A percentile compares a stretch with the other conserved stretches of the same genome.
phyloP scores from a whole-genome alignment of 2,113 vertebrate species.

The Empidonax traillii region DNA sequence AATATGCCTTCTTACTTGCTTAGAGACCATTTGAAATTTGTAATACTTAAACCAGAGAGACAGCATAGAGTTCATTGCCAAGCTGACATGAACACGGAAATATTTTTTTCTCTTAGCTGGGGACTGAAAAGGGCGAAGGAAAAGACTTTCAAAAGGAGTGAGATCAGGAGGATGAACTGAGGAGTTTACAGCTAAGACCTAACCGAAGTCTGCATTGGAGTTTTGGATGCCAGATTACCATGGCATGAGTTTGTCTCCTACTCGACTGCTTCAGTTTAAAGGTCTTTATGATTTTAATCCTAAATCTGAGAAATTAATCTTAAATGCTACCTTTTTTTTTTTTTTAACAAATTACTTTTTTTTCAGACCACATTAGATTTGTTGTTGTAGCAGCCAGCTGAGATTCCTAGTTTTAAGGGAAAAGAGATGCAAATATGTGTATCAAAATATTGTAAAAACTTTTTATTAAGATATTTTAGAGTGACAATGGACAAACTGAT shows the following conservation, averaged over 20 bases:
- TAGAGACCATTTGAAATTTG: not conserved
- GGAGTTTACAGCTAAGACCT: not conserved
- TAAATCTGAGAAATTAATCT: not conserved
- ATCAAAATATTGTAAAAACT: not conserved
- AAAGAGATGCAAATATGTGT: not conserved
- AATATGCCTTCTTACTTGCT: not conserved
- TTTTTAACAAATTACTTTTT: not conserved
- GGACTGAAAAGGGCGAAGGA: not conserved
- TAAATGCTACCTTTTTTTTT: not conserved
- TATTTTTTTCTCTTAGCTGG: not conserved
- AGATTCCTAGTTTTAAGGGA: not conserved
- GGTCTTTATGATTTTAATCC: not conserved
- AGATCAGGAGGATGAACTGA: not conserved
- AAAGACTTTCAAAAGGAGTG: not conserved
- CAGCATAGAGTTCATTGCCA: not conserved
- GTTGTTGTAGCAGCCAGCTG: not conserved
- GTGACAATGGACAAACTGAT: not conserved
- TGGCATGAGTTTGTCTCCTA: not conserved
- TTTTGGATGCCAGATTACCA: not conserved
- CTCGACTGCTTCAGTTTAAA: not conserved
- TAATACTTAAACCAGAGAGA: slow-evolving; percentile 9
- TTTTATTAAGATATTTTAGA: not conserved
- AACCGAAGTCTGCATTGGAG: not conserved
- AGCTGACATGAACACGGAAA: not conserved
- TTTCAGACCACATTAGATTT: not conserved